Base-by-base conservation (phyloP, 2,113 vertebrate species). In the Takifugu bimaculatus region DNA sequence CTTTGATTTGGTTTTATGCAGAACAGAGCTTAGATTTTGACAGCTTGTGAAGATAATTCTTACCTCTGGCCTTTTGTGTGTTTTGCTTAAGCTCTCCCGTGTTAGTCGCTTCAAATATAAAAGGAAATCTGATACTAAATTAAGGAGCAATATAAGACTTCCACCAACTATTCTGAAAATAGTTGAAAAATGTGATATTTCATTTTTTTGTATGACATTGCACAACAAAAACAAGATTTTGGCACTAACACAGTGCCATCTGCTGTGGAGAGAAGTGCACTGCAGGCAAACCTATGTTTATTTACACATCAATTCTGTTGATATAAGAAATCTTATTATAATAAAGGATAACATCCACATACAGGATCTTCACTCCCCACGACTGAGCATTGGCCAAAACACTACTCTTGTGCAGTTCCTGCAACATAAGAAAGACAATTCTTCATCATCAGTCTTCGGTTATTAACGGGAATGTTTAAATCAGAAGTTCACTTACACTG, bases 361-460 rank as follows among this genome's bases (percentile, higher is more conserved):
- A 87, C 66, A 94, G 60, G 66, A 94, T 89, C 85, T 85, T 90
- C 43, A 93, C 91, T 53, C 94, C 93, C 93, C 93, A 96, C 26
- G 89, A 91, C 32, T 74, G 83, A 35, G 94, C 91, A 1, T 68
- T 92, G 75, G 79, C 75, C 64, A 94, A 86, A 68, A 93, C 88
- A 59, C 87, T 91, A 86, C 76, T 92, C 75, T 78, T 72, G 50
- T 75, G 65, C 61, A 89, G 78, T 54, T 85, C 50, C 45, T 93
- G 93, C 93, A 91, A 65, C 13, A 62, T 75, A 11, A 71, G 15
- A 67, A 6, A 20, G 58, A 43, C 11, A 56, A 72, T 48, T 53
- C 2, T 29, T 26, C 20, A 54, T 26, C 0, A 1, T 59, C 14
- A 15, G 13, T 39, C 7, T n/a, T 62, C 9, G n/a, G 13, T 50